These are phyloP conservation scores for Asarcornis scutulata DNA, from an alignment of 2,113 vertebrate species.

Conservation along the genomic window DNA sequence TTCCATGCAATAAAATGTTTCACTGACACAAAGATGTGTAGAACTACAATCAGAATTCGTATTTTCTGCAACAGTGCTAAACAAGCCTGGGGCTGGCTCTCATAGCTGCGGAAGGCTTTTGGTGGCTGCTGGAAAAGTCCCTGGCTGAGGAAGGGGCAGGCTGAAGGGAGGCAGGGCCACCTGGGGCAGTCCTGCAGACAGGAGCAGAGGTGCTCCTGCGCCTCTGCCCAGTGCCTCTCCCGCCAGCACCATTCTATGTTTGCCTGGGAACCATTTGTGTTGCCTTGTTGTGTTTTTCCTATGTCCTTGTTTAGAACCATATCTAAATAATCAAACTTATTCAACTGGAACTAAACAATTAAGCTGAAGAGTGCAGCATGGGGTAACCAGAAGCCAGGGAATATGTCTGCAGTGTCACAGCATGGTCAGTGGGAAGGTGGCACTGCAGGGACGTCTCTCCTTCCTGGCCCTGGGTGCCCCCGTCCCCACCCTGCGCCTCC, in stretches of 20 bases:
- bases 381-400: background rate
- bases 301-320: background rate
- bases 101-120: background rate
- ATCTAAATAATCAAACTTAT: background rate
- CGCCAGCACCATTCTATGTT: background rate
- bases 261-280: background rate
- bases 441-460: no score
- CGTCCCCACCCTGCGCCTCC: no score
- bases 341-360: background rate
- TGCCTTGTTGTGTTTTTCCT: fast-evolving
- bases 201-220: background rate
- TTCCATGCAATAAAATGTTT: background rate
- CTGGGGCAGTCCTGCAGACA: background rate
- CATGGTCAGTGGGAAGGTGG: background rate
- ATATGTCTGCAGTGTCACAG: background rate
- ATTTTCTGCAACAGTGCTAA: background rate
- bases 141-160: fast-evolving
- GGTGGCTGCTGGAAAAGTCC: background rate
- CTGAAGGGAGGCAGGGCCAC: background rate
- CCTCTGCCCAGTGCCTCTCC: background rate
- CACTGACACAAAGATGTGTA: background rate
- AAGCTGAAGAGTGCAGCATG: no score
- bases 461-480: no score
- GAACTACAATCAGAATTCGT: background rate
- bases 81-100: background rate